Conservation (phyloP, 1,140 invertebrate genomes). For the Papilio machaon region DNA sequence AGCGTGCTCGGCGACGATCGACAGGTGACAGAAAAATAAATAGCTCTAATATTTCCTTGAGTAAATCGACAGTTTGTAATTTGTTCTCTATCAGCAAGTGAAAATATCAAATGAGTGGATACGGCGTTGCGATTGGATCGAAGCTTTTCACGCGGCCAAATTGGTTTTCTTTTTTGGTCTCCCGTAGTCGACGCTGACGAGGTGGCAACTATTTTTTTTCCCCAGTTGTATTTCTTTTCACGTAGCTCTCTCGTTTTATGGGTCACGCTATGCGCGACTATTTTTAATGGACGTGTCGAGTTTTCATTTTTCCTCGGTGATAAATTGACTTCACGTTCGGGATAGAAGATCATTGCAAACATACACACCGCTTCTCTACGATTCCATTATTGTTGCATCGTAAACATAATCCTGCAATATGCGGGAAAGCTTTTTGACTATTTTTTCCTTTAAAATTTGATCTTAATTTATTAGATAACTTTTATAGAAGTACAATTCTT, state of each 20-base stretch:
- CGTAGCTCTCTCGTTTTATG: slow-evolving; percentile 78
- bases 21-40: slow-evolving; percentile 80
- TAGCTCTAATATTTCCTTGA: slow-evolving; percentile 70
- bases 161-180: slow-evolving; percentile 80
- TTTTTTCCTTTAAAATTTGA: not conserved
- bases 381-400: slow-evolving; percentile 38
- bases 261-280: slow-evolving; percentile 80
- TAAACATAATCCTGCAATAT: not conserved
- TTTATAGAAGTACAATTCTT: not conserved
- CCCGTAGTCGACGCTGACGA: slow-evolving; percentile 66
- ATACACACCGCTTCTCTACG: slow-evolving; percentile 49
- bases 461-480: not conserved
- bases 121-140: slow-evolving; percentile 74
- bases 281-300: slow-evolving; percentile 77
- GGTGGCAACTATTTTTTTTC: slow-evolving; percentile 69
- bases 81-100: slow-evolving; percentile 74
- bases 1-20: slow-evolving; percentile 59
- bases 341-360: slow-evolving; percentile 75
- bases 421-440: not conserved
- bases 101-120: slow-evolving; percentile 81
- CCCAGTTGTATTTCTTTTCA: slow-evolving; percentile 76
- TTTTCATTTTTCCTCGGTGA: slow-evolving; percentile 78
- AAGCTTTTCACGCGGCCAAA: slow-evolving; percentile 79
- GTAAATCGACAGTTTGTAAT: slow-evolving; percentile 78
- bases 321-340: slow-evolving; percentile 78